These are phyloP conservation scores for Danio choprae DNA, from an alignment of 2,797 vertebrate species.

Conservation along the genomic window DNA sequence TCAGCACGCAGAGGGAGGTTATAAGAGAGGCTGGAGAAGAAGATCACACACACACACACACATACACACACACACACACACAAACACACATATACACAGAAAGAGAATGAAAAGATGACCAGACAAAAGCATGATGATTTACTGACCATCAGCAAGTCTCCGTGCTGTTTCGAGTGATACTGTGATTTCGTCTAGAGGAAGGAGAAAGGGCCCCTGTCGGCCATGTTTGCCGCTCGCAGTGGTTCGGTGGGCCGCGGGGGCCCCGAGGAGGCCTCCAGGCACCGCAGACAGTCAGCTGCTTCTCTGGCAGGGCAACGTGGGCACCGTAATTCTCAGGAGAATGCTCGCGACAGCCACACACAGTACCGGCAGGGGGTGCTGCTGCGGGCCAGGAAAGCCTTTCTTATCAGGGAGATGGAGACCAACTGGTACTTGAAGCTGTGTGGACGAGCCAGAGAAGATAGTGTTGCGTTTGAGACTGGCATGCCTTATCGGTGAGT, in stretches of 20 bases:
- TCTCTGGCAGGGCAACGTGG: conserved; percentile 74
- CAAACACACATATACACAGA: conserved; percentile 54
- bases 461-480: conserved; percentile 82
- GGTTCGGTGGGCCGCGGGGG: conserved; percentile 75
- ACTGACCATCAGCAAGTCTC: not conserved
- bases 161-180: not conserved
- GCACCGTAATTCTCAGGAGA: conserved; percentile 79
- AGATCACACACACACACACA: conserved; percentile 62
- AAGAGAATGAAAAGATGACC: conserved; percentile 46
- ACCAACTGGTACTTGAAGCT: conserved; percentile 92
- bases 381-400: conserved; percentile 76
- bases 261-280: conserved; percentile 74
- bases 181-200: not conserved
- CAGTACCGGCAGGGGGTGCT: conserved; percentile 72
- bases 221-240: conserved; percentile 89
- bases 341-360: conserved; percentile 73
- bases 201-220: conserved; percentile 43
- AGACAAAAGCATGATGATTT: not conserved
- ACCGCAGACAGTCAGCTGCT: conserved; percentile 83
- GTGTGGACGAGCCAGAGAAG: conserved; percentile 85
- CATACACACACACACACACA: too few species aligned
- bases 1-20: conserved; percentile 76
- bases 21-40: conserved; percentile 75
- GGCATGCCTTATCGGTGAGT: conserved; percentile 96
- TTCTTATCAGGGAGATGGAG: conserved; percentile 87